These are phyloP conservation scores for Eupithecia exiguata DNA, from an alignment of 2,888 invertebrate genomes.

Conservation along the genomic window DNA sequence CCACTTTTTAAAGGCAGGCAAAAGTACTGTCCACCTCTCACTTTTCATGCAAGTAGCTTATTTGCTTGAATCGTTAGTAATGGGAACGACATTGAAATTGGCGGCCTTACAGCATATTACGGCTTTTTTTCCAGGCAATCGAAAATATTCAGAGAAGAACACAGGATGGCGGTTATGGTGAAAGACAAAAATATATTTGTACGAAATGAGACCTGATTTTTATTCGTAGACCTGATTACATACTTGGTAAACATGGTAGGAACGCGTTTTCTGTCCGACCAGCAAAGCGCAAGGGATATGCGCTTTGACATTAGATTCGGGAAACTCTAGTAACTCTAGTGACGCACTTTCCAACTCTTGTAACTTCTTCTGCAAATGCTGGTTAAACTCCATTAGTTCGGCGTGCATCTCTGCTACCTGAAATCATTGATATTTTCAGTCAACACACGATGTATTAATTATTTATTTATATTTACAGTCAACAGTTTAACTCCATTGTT, in stretches of 20 bases:
- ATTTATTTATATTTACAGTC: too few relatives aligned
- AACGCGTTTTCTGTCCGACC: constrained; percentile 85
- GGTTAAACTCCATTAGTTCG: constrained; percentile 96
- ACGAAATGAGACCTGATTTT: too few relatives aligned
- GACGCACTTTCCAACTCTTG: constrained; percentile 76
- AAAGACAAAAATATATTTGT: background rate
- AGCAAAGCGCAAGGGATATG: constrained; percentile 95
- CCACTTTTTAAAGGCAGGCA: too few relatives aligned
- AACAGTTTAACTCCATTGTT: too few relatives aligned
- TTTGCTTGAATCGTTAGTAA: too few relatives aligned
- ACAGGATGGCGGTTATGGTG: background rate
- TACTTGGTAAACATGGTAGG: constrained; percentile 96
- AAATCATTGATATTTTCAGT: constrained; percentile 29
- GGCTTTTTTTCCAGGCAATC: background rate
- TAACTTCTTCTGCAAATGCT: constrained; percentile 89
- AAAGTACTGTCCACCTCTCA: too few relatives aligned
- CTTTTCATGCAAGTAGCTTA: too few relatives aligned
- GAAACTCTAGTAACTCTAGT: constrained; percentile 67
- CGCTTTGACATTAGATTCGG: constrained; percentile 87
- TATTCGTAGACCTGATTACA: too few relatives aligned
- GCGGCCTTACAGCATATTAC: background rate
- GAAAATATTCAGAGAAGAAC: background rate
- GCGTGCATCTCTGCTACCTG: constrained; percentile 97
- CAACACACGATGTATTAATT: background rate
- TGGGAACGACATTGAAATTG: background rate